Evolutionary conservation across 1,140 invertebrate species (phyloP).

Genomic region (Drosophila pectinifera): DNA sequence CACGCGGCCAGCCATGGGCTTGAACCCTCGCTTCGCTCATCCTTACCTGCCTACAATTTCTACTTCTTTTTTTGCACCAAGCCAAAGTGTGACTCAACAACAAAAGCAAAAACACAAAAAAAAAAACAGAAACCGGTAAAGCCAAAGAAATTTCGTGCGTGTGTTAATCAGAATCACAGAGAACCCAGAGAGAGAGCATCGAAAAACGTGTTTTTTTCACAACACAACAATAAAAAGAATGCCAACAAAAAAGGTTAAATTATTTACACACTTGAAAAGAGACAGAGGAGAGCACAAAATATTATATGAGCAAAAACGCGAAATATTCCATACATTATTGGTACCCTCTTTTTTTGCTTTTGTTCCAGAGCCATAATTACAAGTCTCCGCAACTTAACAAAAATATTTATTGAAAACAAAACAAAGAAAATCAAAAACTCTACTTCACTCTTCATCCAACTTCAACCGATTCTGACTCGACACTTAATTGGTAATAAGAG

Average conservation of each 20-base stretch:
- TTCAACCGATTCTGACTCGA: conserved; percentile 78
- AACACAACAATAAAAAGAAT: conserved; percentile 19
- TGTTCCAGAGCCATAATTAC: conserved; percentile 76
- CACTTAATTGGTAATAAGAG: conserved; percentile 81
- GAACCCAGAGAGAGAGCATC: conserved; percentile 7
- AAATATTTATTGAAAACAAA: conserved; percentile 39
- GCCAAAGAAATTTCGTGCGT: conserved; percentile 74
- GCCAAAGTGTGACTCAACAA: conserved; percentile 46
- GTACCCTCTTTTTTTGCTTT: conserved; percentile 50
- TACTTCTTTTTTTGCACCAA: conserved; percentile 39
- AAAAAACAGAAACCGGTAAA: conserved; percentile 68
- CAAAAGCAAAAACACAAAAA: conserved; percentile 20
- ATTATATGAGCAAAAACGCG: conserved; percentile 46
- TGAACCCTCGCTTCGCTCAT: conserved; percentile 24
- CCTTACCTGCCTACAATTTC: conserved; percentile 11
- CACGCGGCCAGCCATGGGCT: conserved; percentile 28
- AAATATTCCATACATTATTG: conserved; percentile 52
- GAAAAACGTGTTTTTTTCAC: conserved; percentile 63
- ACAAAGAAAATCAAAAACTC: conserved; percentile 25
- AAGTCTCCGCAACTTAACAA: conserved; percentile 52
- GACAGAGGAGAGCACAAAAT: conserved; percentile 61
- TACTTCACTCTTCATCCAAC: conserved; percentile 58
- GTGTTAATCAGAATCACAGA: conserved; percentile 62
- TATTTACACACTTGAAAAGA: conserved; percentile 43
- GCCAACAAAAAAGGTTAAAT: conserved; percentile 27